phyloP scores from a whole-genome alignment of 2,113 vertebrate genomes.

The Ophiodon elongatus region DNA sequence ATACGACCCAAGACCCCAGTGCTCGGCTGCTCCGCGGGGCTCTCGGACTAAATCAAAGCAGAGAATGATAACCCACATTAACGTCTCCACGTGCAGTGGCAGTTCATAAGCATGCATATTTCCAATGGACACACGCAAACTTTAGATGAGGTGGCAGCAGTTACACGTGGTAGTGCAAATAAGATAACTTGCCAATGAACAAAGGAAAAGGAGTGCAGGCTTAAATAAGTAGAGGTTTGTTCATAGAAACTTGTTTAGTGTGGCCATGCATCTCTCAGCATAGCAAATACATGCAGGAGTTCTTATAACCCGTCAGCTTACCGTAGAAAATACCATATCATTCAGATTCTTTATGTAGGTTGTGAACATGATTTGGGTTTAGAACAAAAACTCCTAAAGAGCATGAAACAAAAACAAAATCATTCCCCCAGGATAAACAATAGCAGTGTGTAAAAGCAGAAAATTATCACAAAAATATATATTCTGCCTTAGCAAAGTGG shows the following conservation, averaged over 20 bases:
- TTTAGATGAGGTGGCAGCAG: slow-evolving; percentile 9
- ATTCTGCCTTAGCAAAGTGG: slow-evolving; percentile 50
- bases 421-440: slow-evolving; percentile 65
- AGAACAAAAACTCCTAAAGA: slow-evolving; percentile 82
- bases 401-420: slow-evolving; percentile 78
- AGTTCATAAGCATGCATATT: slow-evolving; percentile 53
- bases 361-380: slow-evolving; percentile 82
- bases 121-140: slow-evolving; percentile 17
- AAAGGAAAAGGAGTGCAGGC: slow-evolving; percentile 52
- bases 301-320: slow-evolving; percentile 75
- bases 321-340: slow-evolving; percentile 84
- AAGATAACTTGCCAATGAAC: slow-evolving; percentile 25
- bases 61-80: slow-evolving; percentile 33
- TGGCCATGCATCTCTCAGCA: slow-evolving; percentile 77
- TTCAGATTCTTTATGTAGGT: slow-evolving; percentile 84
- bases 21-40: slow-evolving; percentile 72
- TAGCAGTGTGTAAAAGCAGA: slow-evolving; percentile 55
- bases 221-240: slow-evolving; percentile 40
- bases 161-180: slow-evolving; percentile 37
- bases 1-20: slow-evolving; percentile 81
- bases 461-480: slow-evolving; percentile 8
- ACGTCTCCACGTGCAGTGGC: not conserved
- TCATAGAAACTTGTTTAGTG: slow-evolving; percentile 49
- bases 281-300: slow-evolving; percentile 72
- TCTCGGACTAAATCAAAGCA: slow-evolving; percentile 76